Base-by-base conservation (phyloP, 2,113 vertebrate genomes). In the Hippolais icterina region DNA sequence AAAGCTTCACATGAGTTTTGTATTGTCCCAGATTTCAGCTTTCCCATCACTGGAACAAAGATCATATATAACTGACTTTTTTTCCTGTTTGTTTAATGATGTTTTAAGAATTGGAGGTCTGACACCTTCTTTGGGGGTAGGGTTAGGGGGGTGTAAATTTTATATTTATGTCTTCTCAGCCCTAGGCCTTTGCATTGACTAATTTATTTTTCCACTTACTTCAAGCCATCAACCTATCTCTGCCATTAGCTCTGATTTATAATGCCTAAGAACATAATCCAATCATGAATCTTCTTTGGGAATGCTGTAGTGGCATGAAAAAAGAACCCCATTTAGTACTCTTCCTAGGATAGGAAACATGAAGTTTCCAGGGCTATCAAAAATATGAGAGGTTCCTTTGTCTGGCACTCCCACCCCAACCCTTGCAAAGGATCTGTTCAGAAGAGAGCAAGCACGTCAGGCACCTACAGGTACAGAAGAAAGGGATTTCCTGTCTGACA, bases 201-300 rank as follows among this genome's bases (percentile, higher is more conserved):
- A 88, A 97, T 98, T 97, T 97, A 97, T 98, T 98, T 98, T 97
- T 97, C 90, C 85, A 97, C 97, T 97, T 97, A 96, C 87, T 97
- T 97, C 96, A 96, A 97, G 82, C 95, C 87, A 92, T 97, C 97
- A 98, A 93, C 91, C 95, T 95, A 96, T 96, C 95, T 95, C 91
- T 98, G 97, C 97, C 96, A 94, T 97, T 96, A 86, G 49, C 69
- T 91, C 87, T 98, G 98, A 98, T 98, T 98, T 98, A 98, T 97
- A 96, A 90, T 16, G 25, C 89, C 84, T 82, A 87, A 86, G 96
- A 98, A 98, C 84, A 95, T 96, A 97, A 98, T 96, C 96, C 93
- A 97, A 87, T 93, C 94, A 94, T 97, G 97, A 98, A 98, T 97
- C 97, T 98, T 98, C 91, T 82, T 91, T 85, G 94, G 93, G 96